These are phyloP conservation scores for Melanotaenia maccullochi DNA, from an alignment of 2,797 vertebrate genomes.

Conservation along the genomic window DNA sequence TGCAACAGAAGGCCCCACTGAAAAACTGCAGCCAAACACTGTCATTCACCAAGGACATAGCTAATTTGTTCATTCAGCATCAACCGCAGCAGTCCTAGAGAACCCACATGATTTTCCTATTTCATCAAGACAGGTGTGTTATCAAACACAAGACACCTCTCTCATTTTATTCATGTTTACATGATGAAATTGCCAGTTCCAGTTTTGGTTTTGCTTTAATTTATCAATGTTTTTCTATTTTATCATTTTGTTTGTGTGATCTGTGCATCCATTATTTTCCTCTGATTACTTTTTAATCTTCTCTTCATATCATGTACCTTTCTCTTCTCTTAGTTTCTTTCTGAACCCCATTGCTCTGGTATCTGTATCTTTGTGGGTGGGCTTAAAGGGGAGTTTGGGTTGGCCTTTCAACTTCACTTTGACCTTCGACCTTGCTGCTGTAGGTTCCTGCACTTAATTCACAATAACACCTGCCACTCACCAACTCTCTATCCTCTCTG, in stretches of 20 bases:
- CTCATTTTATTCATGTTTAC: neutral
- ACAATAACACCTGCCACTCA: constrained; percentile 72
- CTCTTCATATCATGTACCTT: constrained; percentile 9
- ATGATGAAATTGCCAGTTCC: neutral
- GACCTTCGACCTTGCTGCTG: constrained; percentile 69
- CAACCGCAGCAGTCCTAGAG: constrained; percentile 16
- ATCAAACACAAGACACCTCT: constrained; percentile 16
- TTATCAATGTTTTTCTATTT: neutral
- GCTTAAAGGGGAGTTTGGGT: constrained; percentile 42
- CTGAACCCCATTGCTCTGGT: constrained; percentile 7
- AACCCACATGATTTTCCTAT: constrained; percentile 38
- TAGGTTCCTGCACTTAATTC: constrained; percentile 53
- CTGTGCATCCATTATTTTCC: neutral
- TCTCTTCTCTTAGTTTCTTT: constrained; percentile 19
- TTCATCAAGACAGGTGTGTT: constrained; percentile 16
- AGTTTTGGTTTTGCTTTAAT: neutral
- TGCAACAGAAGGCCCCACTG: constrained; percentile 45
- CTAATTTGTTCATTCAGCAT: constrained; percentile 67
- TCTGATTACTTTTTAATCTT: neutral
- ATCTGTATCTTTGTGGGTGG: constrained; percentile 62
- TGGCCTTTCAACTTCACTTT: constrained; percentile 79
- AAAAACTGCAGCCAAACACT: constrained; percentile 38
- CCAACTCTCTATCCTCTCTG: constrained; percentile 33
- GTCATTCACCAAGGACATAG: constrained; percentile 50
- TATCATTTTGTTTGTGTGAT: neutral